These are phyloP conservation scores for Nyctibius bracteatus DNA, from an alignment of 2,113 vertebrate species.

Conservation along the genomic window DNA sequence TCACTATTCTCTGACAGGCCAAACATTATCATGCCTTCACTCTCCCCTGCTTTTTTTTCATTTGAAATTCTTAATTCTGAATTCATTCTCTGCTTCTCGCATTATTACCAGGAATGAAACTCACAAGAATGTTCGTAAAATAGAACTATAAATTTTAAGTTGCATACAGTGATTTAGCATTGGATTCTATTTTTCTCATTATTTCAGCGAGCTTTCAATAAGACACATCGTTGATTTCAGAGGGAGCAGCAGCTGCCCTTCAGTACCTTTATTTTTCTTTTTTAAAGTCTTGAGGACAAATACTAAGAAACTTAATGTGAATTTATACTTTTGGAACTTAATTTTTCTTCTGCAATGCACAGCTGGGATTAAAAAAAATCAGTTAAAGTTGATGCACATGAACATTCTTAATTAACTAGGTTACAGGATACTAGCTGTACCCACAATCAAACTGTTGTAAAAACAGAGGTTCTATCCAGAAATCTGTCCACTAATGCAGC, in stretches of 20 bases:
- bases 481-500: not conserved
- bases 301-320: not conserved
- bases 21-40: not conserved
- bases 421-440: not conserved
- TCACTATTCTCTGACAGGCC: not conserved
- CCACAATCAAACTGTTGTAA: not conserved
- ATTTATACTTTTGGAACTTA: not conserved
- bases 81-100: not conserved
- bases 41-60: rapidly evolving
- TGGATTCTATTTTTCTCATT: not conserved
- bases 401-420: not conserved
- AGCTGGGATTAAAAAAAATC: not conserved
- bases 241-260: not conserved
- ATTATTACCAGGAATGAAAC: not conserved
- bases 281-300: not conserved
- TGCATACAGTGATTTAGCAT: not conserved
- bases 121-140: not conserved
- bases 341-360: not conserved
- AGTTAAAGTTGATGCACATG: not conserved
- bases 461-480: not conserved
- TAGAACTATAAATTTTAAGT: not conserved
- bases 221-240: not conserved
- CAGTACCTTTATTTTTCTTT: not conserved
- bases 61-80: not conserved
- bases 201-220: not conserved